Evolutionary conservation across 2,797 vertebrate genomes (phyloP), one percentile per base, ranked within the genome.

Genomic region (Chromobotia macracanthus): DNA sequence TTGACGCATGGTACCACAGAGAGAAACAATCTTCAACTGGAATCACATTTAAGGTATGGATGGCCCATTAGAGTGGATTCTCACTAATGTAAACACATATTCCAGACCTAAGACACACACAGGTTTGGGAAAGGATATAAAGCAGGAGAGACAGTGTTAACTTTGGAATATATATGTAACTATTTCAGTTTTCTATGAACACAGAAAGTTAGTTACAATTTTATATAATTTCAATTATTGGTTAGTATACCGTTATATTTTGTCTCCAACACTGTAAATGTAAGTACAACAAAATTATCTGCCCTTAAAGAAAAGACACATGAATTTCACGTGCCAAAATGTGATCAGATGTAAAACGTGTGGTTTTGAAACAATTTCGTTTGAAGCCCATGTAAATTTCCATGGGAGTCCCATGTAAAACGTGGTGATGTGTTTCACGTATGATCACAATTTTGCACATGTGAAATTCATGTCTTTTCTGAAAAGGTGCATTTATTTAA

Each of bases 1-100:
- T 80, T 81, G 80, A 81, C 60, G 66, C 63, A 81, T 83, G 61
- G 67, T 79, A 83, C 84, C 76, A 64, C 65, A 65, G 81, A 85
- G 84, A 83, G 67, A 81, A 81, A 77, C 79, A 83, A 46, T 76
- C 67, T 72, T 69, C 84, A 79, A 58, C 72, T 60, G 78, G 75
- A 79, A 83, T 77, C 77, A 75, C 68, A 79, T 77, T 60, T 53
- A 78, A 44, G 48, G 35, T 64, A 55, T 73, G 79, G 50, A 75
- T 79, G 73, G 71, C 25, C 69, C 81, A 84, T 80, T 80, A 84
- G 65, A 68, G 70, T 68, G 73, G 35, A 58, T 75, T 83, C 80
- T 55, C 63, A 58, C 80, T 82, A 82, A 80, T 80, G 80, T 80
- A 80, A 83, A 75, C 78, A 72, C 74, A 82, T 46, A 61, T 74